Evolutionary conservation across 1,140 invertebrate species (phyloP).

Genomic region (Calliopsis andreniformis): DNA sequence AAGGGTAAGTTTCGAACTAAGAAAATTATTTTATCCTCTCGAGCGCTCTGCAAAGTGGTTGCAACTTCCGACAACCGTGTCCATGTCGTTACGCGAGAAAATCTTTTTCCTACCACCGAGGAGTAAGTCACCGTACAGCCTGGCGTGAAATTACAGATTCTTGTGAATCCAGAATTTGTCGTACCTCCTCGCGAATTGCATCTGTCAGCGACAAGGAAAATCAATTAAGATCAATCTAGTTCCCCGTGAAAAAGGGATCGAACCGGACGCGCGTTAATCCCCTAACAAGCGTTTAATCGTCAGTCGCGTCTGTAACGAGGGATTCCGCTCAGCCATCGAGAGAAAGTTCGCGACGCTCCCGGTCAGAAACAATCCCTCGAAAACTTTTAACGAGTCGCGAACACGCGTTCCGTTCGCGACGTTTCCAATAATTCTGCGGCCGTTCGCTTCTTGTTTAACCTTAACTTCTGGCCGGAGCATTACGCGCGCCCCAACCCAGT

Average conservation of each 20-base stretch:
- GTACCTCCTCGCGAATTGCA: background rate
- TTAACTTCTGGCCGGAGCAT: background rate
- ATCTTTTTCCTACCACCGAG: background rate
- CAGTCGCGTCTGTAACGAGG: constrained; percentile 15
- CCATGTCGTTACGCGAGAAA: background rate
- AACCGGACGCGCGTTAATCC: constrained; percentile 31
- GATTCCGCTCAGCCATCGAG: constrained; percentile 3
- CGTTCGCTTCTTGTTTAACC: constrained; percentile 38
- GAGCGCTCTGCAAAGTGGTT: background rate
- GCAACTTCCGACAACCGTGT: background rate
- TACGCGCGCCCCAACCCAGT: background rate
- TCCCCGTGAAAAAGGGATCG: constrained; percentile 1
- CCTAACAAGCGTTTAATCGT: constrained; percentile 35
- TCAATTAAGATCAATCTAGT: constrained; percentile 41
- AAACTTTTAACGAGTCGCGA: constrained; percentile 49
- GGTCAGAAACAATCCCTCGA: constrained; percentile 1
- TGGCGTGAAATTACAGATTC: background rate
- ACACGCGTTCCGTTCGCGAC: constrained; percentile 22
- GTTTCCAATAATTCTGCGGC: constrained; percentile 30
- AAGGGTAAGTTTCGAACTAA: constrained; percentile 86
- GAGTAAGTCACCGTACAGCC: too few relatives aligned
- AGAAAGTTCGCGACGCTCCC: constrained; percentile 12
- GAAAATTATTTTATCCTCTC: background rate
- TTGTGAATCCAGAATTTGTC: too few relatives aligned
- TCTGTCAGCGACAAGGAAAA: constrained; percentile 7